These are phyloP conservation scores for Lordiphosa stackelbergi DNA, from an alignment of 1,140 invertebrate genomes.

Conservation along the genomic window DNA sequence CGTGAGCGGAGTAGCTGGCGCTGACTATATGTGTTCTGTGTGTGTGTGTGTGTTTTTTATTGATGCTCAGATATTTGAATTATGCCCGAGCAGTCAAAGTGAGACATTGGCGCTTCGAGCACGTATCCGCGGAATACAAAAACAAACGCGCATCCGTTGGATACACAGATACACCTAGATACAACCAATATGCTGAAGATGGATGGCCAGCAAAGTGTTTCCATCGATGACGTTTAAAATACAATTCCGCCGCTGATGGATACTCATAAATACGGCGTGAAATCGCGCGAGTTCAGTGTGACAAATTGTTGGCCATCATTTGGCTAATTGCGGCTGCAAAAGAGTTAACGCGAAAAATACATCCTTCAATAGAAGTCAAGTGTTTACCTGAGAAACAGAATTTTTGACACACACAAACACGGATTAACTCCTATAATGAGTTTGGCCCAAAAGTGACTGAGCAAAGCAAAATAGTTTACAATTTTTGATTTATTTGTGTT, in stretches of 20 bases:
- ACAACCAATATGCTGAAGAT: slow-evolving; percentile 37
- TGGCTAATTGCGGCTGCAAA: too few species aligned
- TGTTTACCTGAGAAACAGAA: too few species aligned
- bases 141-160: slow-evolving; percentile 47
- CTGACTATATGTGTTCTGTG: slow-evolving; percentile 21
- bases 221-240: slow-evolving; percentile 63
- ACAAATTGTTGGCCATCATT: slow-evolving; percentile 10
- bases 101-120: slow-evolving; percentile 77
- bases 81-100: slow-evolving; percentile 77
- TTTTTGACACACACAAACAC: too few species aligned
- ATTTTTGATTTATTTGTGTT: too few species aligned
- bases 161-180: slow-evolving; percentile 27
- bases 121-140: slow-evolving; percentile 72
- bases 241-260: slow-evolving; percentile 48
- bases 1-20: slow-evolving; percentile 16
- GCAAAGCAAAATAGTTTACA: too few species aligned
- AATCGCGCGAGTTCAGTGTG: slow-evolving; percentile 40
- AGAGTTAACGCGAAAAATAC: too few species aligned
- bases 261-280: slow-evolving; percentile 52
- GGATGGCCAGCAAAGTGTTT: slow-evolving; percentile 63
- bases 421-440: too few species aligned
- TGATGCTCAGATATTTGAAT: slow-evolving; percentile 78
- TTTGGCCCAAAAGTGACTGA: too few species aligned
- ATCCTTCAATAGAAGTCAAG: too few species aligned
- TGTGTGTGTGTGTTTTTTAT: slow-evolving; percentile 65